Base-by-base conservation (phyloP, 37 sponge, comb jelly and placozoan genomes). In the Hormiphora californensis region DNA sequence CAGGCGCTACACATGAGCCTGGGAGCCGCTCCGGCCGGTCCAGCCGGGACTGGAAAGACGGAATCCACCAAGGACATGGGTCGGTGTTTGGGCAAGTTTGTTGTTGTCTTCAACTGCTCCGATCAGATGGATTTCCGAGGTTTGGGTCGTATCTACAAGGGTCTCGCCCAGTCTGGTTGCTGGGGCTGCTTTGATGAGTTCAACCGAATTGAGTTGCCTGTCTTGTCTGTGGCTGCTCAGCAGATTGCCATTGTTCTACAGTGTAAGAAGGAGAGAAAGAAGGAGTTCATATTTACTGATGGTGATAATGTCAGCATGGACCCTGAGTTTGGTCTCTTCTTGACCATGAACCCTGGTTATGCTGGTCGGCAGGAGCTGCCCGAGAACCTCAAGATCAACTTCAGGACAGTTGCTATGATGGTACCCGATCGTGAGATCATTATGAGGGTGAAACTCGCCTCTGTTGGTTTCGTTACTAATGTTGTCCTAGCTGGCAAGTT, bases 121-220 rank as follows among this genome's bases (percentile, higher is more conserved):
- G 98, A 97, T 85, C 98, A 97, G 89, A 97, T 97, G 98, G 98
- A 97, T 90, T 97, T 92, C 92, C 88, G 98, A 63, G 98, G 98
- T 4, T 88, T 97, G 53, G 98, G 98, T 15, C 91, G 98, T 31
- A 97, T 97, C 85, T 97, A 93, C 91, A 97, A 97, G 86, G 98
- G 98, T 25, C 91, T 97, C 41, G 98, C 98, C 23, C 98, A 97
- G 90, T 94, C 95, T 41, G 98, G 98, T 3, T 92, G 91, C 41
- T 97, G 98, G 98, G 98, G 98, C 40, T 94, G 98, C 87, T 97
- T 97, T 86, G 98, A 97, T 63, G 98, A 97, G 89, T 97, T 97
- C 94, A 97, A 97, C 88, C 90, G 98, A 5, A 94, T 97, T 53
- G 98, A 97, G 89, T 86, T 97, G 37, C 98, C 98, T 3, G 98